Evolutionary conservation across 1,140 invertebrate genomes (phyloP).

Genomic region (Kradibia gibbosae): DNA sequence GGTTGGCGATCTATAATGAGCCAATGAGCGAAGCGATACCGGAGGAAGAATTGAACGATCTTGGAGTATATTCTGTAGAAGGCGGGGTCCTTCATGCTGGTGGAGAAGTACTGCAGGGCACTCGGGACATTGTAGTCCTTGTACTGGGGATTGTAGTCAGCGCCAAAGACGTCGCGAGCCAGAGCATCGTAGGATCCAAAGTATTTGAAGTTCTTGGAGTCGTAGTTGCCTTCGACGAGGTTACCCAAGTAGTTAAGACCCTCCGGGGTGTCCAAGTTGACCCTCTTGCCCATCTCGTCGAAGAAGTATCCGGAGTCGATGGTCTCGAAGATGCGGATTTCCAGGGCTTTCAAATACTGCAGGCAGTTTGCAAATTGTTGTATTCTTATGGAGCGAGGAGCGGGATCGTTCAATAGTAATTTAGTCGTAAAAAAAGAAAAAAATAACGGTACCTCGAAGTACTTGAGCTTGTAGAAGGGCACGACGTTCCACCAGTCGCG

Average conservation of each 20-base stretch:
- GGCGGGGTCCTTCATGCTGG: conserved; percentile 71
- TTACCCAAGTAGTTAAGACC: conserved; percentile 77
- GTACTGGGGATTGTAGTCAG: conserved; percentile 58
- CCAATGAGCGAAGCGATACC: conserved; percentile 54
- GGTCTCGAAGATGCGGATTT: conserved; percentile 70
- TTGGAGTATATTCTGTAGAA: conserved; percentile 72
- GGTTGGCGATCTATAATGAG: conserved; percentile 53
- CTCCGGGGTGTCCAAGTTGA: conserved; percentile 61
- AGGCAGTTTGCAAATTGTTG: background rate
- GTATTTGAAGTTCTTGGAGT: conserved; percentile 77
- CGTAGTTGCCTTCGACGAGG: conserved; percentile 78
- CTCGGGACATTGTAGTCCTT: conserved; percentile 65
- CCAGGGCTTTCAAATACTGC: conserved; percentile 46
- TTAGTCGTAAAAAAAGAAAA: background rate
- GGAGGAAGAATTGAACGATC: conserved; percentile 68
- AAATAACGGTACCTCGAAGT: conserved; percentile 12
- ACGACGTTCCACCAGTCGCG: conserved; percentile 63
- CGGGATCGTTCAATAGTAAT: too few species aligned
- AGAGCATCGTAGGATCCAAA: conserved; percentile 73
- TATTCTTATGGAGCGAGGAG: background rate
- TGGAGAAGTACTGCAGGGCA: conserved; percentile 61
- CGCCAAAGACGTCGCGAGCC: conserved; percentile 63
- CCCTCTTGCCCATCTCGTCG: conserved; percentile 62
- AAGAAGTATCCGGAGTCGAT: conserved; percentile 77
- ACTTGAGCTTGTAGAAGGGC: conserved; percentile 61